Conservation (phyloP, 2,113 vertebrate species). For the Etheostoma spectabile region DNA sequence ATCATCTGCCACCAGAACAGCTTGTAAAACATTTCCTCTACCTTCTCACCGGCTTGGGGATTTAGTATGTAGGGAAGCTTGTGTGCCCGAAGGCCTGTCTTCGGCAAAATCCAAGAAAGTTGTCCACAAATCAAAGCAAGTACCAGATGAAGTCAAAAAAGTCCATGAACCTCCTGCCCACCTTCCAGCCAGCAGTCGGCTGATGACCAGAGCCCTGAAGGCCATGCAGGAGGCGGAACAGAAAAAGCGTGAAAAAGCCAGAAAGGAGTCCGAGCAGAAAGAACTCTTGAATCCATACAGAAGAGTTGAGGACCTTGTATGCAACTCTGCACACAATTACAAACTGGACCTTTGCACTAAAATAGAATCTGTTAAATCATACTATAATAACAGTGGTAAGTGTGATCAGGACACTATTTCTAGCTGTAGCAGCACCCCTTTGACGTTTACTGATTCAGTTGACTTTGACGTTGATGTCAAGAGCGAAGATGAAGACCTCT, state of each 20-base stretch:
- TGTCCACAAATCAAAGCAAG: slow-evolving; percentile 54
- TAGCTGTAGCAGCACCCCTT: slow-evolving; percentile 31
- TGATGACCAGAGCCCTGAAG: slow-evolving; percentile 85
- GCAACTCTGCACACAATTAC: slow-evolving; percentile 1
- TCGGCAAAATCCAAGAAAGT: slow-evolving; percentile 40
- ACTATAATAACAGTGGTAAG: neutral
- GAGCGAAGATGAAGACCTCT: slow-evolving; percentile 79
- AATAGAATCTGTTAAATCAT: slow-evolving; percentile 40
- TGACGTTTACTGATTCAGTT: slow-evolving; percentile 35
- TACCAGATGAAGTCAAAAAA: slow-evolving; percentile 47
- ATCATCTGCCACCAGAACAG: neutral
- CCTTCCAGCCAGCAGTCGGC: slow-evolving; percentile 83
- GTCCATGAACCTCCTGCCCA: slow-evolving; percentile 63
- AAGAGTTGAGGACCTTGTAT: slow-evolving; percentile 11
- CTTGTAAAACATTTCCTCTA: neutral
- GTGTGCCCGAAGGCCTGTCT: neutral
- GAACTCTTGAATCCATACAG: slow-evolving; percentile 20
- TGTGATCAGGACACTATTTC: slow-evolving; percentile 42
- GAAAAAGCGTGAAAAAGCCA: slow-evolving; percentile 54
- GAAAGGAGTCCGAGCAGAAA: slow-evolving; percentile 43
- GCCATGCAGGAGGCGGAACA: slow-evolving; percentile 75
- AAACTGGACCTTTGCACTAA: slow-evolving; percentile 52
- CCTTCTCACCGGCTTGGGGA: slow-evolving; percentile 5
- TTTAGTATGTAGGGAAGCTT: neutral
- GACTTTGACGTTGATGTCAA: slow-evolving; percentile 71